Evolutionary conservation across 2,888 invertebrate genomes (phyloP), one percentile per base, ranked within the genome.

Genomic region (Diadromus collaris): DNA sequence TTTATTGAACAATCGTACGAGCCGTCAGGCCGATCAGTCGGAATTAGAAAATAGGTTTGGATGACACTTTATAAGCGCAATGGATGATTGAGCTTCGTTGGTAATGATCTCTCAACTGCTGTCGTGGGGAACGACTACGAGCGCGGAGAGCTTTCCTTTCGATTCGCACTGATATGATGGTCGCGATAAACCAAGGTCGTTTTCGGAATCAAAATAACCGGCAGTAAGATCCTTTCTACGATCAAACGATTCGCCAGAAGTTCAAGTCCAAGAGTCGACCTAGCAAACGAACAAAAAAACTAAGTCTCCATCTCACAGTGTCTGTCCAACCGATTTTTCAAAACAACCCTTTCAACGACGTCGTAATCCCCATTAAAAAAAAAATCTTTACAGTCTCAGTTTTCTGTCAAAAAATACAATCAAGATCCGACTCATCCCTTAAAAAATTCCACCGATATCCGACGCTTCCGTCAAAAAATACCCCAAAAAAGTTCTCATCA

Each of bases 41-140:
- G 76, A 76, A 82, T 82, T 82, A 76, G 77, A 82, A 82, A 79
- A 82, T 82, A 44, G 70, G 78, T 79, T 77, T 74, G 71, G 71
- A 79, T 75, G 72, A 79, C 67, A 72, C 75, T 73, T 67, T 67
- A 65, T 76, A 73, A 79, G 79, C 75, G 72, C 54, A 38, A 70
- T 61, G 72, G 69, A 69, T 79, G 76, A 79, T 79, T 79, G 79
- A 54, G 44, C 54, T 67, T 65, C 60, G 73, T 76, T 76, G 73
- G 54, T 61, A 76, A 79, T 79, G 65, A 76, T 76, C 61, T 79
- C 73, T 73, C 73, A 65, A 70, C 79, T 21, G 73, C 68, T 76
- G 61, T 76, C 68, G 79, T 69, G 60, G 54, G 58, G 69, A 60
- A 79, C 38, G 24, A 4, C 24, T 13, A 3, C 24, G 51, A 51